Evolutionary conservation across 2,888 invertebrate species (phyloP), one percentile per base, ranked within the genome.

Genomic region (Dasypogon diadema): DNA sequence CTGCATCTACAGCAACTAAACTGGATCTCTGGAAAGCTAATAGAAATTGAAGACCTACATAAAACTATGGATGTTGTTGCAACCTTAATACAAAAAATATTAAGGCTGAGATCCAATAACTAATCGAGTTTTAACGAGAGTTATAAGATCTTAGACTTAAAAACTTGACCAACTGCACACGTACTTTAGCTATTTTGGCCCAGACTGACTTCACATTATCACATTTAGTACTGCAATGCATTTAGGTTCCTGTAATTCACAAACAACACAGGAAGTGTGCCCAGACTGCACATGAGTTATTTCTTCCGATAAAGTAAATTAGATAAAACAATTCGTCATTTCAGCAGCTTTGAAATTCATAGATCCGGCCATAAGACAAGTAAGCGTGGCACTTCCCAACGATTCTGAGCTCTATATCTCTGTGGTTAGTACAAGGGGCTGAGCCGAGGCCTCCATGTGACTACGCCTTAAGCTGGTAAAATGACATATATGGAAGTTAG

Each of bases 401-500:
- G 14, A 2, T 6, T 16, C 30, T 26, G 30, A 30, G 26, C 58
- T 58, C 30, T 16, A 58, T 24, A 5, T 58, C 26, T 2, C 24
- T 8, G 30, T 30, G 8, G 30, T 30, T 5, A 30, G 30, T 30
- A 42, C n/a, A 42, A 12, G 6, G n/a, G 42, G 42, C 0, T 12
- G n/a, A 12, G 42, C n/a, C 2, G 42, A n/a, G 42, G n/a, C 12
- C 12, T 42, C 22, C 12, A 16, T 16, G 21, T 21, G 34, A 10
- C 21, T 37, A 60, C 60, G 60, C 60, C 60, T 60, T 60, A 34
- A 24, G 21, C 37, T 37, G 60, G 34, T 22, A n/a, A 16, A 14
- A 46, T 46, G 65, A 65, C 46, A 65, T 65, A 65, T 65, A 48
- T 22, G 65, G 46, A 65, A 65, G 65, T 65, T 60, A 12, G 22